phyloP scores from a whole-genome alignment of 2,113 vertebrate genomes.

The Illadopsis cleaveri region DNA sequence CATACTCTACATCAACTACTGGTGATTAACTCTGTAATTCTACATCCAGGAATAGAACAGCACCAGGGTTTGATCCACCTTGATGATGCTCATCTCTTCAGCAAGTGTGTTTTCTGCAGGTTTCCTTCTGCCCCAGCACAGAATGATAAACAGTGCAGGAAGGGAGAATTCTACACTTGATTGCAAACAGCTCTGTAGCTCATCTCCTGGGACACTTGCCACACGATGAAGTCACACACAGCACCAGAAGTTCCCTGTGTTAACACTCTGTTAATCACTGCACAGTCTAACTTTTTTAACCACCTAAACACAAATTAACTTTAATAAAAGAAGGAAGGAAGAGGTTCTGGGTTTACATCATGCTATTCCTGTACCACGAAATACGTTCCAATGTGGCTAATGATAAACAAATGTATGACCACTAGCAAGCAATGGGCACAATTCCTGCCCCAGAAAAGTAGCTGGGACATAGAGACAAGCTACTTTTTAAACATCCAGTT shows the following conservation, averaged over 20 bases:
- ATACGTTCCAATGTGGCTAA: not conserved
- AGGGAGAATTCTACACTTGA: not conserved
- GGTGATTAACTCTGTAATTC: not conserved
- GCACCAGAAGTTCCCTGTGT: not conserved
- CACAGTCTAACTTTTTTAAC: not conserved
- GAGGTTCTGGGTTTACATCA: not conserved
- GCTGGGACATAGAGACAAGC: not conserved
- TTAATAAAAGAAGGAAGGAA: not conserved
- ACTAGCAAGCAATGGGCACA: not conserved
- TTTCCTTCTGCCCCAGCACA: not conserved
- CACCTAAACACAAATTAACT: not conserved
- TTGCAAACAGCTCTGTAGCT: not conserved
- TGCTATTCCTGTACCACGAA: not conserved
- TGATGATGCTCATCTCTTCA: rapidly evolving
- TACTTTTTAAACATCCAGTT: not conserved
- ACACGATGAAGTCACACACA: not conserved
- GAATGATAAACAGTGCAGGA: not conserved
- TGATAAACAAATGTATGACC: not conserved
- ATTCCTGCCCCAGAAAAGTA: not conserved
- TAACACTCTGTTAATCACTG: not conserved
- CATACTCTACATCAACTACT: not conserved
- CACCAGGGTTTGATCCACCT: not conserved
- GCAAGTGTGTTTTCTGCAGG: not conserved
- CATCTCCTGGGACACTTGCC: not conserved
- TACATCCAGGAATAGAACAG: not conserved